Base-by-base conservation (phyloP, 2,797 vertebrate genomes). In the Natrix natrix region DNA sequence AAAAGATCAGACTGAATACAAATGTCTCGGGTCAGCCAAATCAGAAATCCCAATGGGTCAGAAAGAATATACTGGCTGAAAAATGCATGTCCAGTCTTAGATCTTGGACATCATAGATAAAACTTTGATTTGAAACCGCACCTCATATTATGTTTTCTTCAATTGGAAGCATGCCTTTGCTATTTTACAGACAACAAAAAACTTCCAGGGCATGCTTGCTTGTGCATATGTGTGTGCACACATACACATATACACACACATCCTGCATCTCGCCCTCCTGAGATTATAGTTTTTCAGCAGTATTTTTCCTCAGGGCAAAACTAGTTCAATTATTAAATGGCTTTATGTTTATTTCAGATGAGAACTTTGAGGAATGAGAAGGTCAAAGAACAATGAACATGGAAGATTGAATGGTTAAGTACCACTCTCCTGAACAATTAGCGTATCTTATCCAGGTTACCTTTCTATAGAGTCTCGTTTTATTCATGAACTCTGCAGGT, bases 391-490 rank as follows among this genome's bases (percentile, higher is more conserved):
- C 37, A 60, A 16, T 48, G 11, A 52, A 37, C 4, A 22, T 22
- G 37, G 48, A 55, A 8, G 74, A 32, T 24, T 94, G 90, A 95
- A 92, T 37, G 83, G 90, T 83, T 96, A 54, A n/a, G 95, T 92
- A 89, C 32, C 93, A 92, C 93, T 93, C n/a, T 96, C 93, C 57
- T 91, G 92, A 93, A 94, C 89, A 96, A 91, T 43, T 0, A 55
- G 60, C 92, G 95, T 94, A 93, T 2, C 92, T 55, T n/a, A 95
- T 94, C 93, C 91, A 93, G 86, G 92, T 92, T 93, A 95, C 94
- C 93, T 95, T 96, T 91, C 90, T 97, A 94, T 95, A 91, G 96
- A 95, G 91, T 96, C 93, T 95, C 94, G 96, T 96, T 97, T 97
- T 95, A 96, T 91, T 91, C 63, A 91, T 96, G 95, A 97, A 94